These are phyloP conservation scores for Tyrophagus putrescentiae DNA, from an alignment of 1,140 invertebrate species.

Conservation along the genomic window DNA sequence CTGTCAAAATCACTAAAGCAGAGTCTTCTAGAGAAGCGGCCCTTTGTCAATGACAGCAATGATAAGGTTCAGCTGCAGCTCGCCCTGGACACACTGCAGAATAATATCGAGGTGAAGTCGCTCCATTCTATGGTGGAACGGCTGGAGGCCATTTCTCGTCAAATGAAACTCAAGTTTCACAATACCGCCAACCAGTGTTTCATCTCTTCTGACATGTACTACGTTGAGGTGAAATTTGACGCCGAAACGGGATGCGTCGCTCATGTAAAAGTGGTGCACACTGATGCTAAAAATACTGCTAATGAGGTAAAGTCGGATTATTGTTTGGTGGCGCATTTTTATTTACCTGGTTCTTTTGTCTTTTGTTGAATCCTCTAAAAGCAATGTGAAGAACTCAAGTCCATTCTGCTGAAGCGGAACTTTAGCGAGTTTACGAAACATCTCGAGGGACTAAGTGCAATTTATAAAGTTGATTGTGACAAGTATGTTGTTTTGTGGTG, in stretches of 20 bases:
- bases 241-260: conserved; percentile 54
- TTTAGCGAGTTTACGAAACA: conserved; percentile 85
- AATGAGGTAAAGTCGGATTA: too few species aligned
- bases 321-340: too few species aligned
- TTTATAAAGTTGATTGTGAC: conserved; percentile 84
- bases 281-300: too few species aligned
- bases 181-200: conserved; percentile 59
- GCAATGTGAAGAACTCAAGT: conserved; percentile 62
- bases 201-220: conserved; percentile 92
- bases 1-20: conserved; percentile 66
- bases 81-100: conserved; percentile 77
- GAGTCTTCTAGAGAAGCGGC: conserved; percentile 62
- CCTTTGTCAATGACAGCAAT: conserved; percentile 53
- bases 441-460: conserved; percentile 71
- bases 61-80: conserved; percentile 70
- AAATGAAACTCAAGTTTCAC: conserved; percentile 50
- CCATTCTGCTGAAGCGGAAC: conserved; percentile 45
- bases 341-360: not conserved
- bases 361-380: conserved; percentile 35
- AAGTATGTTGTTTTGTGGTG: conserved; percentile 49
- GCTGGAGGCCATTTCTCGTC: conserved; percentile 71
- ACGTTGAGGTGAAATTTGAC: conserved; percentile 74
- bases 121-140: conserved; percentile 72
- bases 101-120: conserved; percentile 57
- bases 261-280: conserved; percentile 85